These are phyloP conservation scores for Halichondria panicea DNA, from an alignment of 37 sponge, comb jelly and placozoan species.

Conservation along the genomic window DNA sequence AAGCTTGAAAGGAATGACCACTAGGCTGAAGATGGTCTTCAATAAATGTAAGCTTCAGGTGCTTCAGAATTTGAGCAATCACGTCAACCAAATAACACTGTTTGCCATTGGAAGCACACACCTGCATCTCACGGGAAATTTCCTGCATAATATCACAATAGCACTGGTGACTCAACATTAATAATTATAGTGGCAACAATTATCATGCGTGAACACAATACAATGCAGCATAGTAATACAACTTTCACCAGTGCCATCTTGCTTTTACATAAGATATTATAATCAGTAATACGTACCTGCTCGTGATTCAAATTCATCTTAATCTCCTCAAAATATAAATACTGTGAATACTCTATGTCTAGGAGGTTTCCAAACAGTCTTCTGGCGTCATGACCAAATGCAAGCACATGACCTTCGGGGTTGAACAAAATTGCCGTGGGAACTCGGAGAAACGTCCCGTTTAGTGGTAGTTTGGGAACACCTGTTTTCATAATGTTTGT, in stretches of 20 bases:
- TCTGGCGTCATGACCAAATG: conserved; percentile 41
- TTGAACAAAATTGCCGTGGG: conserved; percentile 46
- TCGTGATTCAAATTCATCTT: conserved; percentile 53
- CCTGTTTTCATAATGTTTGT: conserved; percentile 14
- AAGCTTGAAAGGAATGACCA: background rate
- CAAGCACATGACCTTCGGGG: conserved; percentile 4
- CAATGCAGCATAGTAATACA: background rate
- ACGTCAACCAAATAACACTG: conserved; percentile 46
- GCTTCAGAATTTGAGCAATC: conserved; percentile 39
- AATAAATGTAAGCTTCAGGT: conserved; percentile 34
- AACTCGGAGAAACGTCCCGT: conserved; percentile 30
- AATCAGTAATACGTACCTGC: conserved; percentile 7
- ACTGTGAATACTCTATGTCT: background rate
- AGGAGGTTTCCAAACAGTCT: conserved; percentile 8
- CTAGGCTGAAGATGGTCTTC: background rate
- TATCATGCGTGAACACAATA: background rate
- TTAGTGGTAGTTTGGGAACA: conserved; percentile 25
- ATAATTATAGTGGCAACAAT: background rate
- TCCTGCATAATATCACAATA: too few relatives aligned
- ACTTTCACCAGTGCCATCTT: background rate
- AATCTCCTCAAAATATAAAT: conserved; percentile 44
- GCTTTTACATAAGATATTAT: background rate
- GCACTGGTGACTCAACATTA: background rate
- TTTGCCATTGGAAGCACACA: conserved; percentile 31
- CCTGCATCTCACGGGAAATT: conserved; percentile 15